A percentile compares a stretch with the other conserved stretches of the same genome.
Conservation (phyloP, 2,797 vertebrate species). For the Vireo griseus region DNA sequence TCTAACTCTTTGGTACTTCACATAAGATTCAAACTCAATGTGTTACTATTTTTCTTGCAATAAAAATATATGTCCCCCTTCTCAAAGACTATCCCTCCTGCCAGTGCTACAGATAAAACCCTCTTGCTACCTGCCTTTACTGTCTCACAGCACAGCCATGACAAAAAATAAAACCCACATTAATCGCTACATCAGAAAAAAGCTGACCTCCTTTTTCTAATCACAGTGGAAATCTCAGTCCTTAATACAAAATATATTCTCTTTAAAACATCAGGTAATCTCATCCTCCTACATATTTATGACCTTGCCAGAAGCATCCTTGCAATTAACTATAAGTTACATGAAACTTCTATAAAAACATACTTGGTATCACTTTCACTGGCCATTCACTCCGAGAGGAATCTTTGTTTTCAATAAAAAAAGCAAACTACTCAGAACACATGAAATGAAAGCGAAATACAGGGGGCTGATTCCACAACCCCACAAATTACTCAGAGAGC, state of each 20-base stretch:
- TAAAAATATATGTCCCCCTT: neutral
- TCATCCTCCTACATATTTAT: neutral
- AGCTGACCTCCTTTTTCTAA: neutral
- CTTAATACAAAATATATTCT: neutral
- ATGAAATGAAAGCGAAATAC: neutral
- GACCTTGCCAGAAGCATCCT: neutral
- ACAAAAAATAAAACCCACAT: neutral
- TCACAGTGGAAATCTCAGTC: neutral
- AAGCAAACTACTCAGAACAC: neutral
- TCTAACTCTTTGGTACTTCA: neutral
- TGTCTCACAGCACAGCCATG: neutral
- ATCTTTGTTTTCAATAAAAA: neutral
- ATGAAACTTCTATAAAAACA: neutral
- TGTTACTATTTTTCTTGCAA: neutral
- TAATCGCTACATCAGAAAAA: neutral
- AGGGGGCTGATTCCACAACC: neutral
- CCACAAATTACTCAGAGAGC: neutral
- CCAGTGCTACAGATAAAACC: neutral
- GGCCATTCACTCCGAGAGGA: neutral
- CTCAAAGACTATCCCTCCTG: neutral
- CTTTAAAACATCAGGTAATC: neutral
- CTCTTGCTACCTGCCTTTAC: neutral
- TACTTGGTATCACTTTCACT: neutral
- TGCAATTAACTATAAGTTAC: neutral
- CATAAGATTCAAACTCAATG: neutral